Base-by-base conservation (phyloP, 2,888 invertebrate species). In the Synanthedon andrenaeformis region DNA sequence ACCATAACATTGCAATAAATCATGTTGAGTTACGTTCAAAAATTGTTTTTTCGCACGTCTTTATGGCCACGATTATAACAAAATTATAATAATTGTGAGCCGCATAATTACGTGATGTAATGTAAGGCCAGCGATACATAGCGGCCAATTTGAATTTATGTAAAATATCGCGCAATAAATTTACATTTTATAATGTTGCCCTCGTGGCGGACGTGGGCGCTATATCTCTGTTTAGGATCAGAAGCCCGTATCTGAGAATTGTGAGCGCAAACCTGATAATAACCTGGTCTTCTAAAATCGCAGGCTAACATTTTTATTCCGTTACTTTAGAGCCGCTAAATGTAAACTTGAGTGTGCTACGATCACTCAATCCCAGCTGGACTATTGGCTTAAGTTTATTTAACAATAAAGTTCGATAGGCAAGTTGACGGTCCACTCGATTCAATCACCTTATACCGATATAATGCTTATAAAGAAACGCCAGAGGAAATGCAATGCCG, bases 81-180 rank as follows among this genome's bases (percentile, higher is more conserved):
- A 85, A 87, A 87, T 86, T 87, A 87, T 84, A 85, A 87, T 87
- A 86, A 87, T 86, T 85, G 82, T 82, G 76, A 69, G 62, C 71
- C 61, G 66, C 72, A 71, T 84, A 84, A 86, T 86, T 79, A 85
- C 78, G 79, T 81, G 82, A 82, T 79, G 79, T 81, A 35, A 82
- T 74, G 67, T 77, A 73, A 80, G 75, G 74, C 75, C 72, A 72
- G 72, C 77, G 73, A 79, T 78, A 77, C 23, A 76, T 77, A 75
- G 77, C 74, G 74, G 72, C 70, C 81, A 79, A 80, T 83, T 81
- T 82, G 83, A 82, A 78, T 85, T 83, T 83, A 83, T 85, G 82
- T 85, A 81, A 84, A 85, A 81, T 80, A 83, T 83, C 78, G 76
- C 72, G 79, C 79, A 76, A 82, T 85, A 84, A 85, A 87, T 86